These are phyloP conservation scores for Caracal caracal DNA, from an alignment of 2,113 vertebrate genomes.

Conservation along the genomic window DNA sequence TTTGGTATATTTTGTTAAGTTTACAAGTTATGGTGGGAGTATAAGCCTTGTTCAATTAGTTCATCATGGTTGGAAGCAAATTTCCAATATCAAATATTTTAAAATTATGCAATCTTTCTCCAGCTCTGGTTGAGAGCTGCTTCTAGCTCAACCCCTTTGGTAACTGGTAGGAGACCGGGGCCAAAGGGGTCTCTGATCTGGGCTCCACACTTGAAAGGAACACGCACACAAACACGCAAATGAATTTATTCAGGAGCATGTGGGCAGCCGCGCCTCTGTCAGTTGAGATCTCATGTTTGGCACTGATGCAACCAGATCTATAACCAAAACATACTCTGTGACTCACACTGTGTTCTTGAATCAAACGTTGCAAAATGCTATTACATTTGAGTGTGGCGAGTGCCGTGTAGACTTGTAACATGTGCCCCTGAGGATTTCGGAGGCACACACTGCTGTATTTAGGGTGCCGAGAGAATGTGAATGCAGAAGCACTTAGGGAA, in stretches of 20 bases:
- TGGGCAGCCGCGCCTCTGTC: background rate
- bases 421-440: background rate
- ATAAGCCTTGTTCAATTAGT: slow-evolving; percentile 15
- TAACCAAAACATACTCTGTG: background rate
- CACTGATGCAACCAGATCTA: background rate
- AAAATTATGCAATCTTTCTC: background rate
- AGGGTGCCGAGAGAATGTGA: background rate
- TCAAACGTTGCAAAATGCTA: background rate
- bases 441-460: background rate
- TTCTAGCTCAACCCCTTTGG: background rate
- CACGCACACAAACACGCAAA: background rate
- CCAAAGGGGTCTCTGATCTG: background rate
- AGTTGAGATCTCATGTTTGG: background rate
- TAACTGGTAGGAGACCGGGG: background rate
- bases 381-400: background rate
- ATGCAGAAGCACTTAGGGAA: background rate
- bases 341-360: background rate
- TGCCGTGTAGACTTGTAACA: background rate
- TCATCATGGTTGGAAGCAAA: background rate
- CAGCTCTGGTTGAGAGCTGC: background rate
- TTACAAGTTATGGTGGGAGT: background rate
- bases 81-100: slow-evolving; percentile 30
- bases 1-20: background rate
- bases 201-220: background rate
- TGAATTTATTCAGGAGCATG: background rate